Percentiles rank a stretch among this genome's conserved stretches.
Conservation (phyloP, 2,888 invertebrate species). For the Pyrgus malvae region DNA sequence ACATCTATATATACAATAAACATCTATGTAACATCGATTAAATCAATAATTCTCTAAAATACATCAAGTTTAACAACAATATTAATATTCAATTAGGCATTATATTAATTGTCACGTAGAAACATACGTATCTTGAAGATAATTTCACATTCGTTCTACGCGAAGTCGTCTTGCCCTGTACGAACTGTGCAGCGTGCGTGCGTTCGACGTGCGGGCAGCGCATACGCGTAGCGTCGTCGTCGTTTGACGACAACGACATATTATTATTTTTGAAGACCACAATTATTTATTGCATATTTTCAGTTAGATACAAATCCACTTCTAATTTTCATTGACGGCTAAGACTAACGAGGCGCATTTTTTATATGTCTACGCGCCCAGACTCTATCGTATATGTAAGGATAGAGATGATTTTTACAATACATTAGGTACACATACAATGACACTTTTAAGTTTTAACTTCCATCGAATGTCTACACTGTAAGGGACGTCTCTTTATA, state of each 20-base stretch:
- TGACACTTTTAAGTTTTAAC: no score
- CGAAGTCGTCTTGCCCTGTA: conserved; percentile 49
- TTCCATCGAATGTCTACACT: conserved; percentile 5
- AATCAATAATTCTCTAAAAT: conserved; percentile 80
- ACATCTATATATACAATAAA: conserved; percentile 78
- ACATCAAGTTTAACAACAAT: conserved; percentile 80
- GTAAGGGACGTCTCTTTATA: not conserved
- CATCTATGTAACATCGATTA: conserved; percentile 81
- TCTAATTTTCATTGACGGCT: conserved; percentile 15
- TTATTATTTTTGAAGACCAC: not conserved
- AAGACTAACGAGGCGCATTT: conserved; percentile 9
- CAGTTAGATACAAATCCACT: not conserved
- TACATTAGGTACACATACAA: conserved; percentile 8
- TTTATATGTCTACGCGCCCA: conserved; percentile 20
- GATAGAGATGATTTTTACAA: conserved; percentile 15
- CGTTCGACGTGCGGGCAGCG: conserved; percentile 1
- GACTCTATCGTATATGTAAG: conserved; percentile 3
- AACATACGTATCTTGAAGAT: conserved; percentile 58
- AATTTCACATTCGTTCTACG: conserved; percentile 30
- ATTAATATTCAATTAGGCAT: conserved; percentile 68
- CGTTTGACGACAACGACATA: not conserved
- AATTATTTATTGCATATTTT: not conserved
- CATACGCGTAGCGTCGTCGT: conserved; percentile 30
- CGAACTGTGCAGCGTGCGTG: conserved; percentile 15
- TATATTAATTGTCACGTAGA: conserved; percentile 60